A percentile compares a stretch with the other conserved stretches of the same genome.
Evolutionary conservation across 30 jellyfish, hydroid and myxozoan species (phyloP).

Genomic region (Cassiopea andromeda): DNA sequence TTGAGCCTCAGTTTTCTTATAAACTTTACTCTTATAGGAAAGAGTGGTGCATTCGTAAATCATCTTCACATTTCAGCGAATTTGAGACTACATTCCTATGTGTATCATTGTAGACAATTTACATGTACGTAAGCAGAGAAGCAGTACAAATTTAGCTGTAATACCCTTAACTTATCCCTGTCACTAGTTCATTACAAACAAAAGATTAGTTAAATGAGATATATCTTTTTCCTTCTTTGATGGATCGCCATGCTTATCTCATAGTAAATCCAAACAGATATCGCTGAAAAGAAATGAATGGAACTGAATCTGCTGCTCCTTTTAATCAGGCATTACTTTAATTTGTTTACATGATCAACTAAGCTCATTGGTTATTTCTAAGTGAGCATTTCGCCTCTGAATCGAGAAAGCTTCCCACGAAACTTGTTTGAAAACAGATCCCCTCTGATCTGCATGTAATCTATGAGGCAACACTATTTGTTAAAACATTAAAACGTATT

Average conservation of each 20-base stretch:
- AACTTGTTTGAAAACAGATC: neutral
- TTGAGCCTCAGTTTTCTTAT: too few species aligned
- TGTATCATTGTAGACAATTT: conserved; percentile 16
- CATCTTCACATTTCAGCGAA: too few species aligned
- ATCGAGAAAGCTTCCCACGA: conserved; percentile 17
- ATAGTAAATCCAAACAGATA: conserved; percentile 1
- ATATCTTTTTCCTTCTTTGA: conserved; percentile 7
- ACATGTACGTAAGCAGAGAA: neutral
- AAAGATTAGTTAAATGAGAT: conserved; percentile 24
- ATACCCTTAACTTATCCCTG: conserved; percentile 12
- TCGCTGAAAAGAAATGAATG: neutral
- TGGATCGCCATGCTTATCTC: conserved; percentile 10
- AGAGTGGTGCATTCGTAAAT: too few species aligned
- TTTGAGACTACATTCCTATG: too few species aligned
- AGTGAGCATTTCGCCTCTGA: neutral
- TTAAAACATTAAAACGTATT: neutral
- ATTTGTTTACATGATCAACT: neutral
- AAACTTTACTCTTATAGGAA: too few species aligned
- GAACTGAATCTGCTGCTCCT: neutral
- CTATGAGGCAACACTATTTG: neutral
- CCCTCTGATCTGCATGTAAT: neutral
- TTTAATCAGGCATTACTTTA: neutral
- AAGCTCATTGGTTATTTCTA: neutral
- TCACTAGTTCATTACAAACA: neutral
- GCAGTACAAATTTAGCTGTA: conserved; percentile 10